Evolutionary conservation across 2,888 invertebrate species (phyloP).

Genomic region (Calameuta idolon): DNA sequence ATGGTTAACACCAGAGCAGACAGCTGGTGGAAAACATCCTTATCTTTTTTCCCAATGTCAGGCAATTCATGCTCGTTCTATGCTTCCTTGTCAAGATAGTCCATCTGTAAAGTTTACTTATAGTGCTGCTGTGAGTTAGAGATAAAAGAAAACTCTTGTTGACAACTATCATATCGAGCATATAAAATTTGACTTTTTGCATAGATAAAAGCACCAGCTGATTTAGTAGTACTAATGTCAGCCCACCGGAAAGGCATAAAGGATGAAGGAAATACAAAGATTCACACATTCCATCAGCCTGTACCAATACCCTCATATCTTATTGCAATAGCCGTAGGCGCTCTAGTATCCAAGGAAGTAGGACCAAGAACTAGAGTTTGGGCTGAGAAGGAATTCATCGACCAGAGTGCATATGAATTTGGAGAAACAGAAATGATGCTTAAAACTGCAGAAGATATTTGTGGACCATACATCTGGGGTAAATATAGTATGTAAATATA

Average conservation of each 20-base stretch:
- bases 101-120: slow-evolving; percentile 91
- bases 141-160: background rate
- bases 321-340: slow-evolving; percentile 89
- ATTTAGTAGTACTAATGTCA: slow-evolving; percentile 89
- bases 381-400: slow-evolving; percentile 88
- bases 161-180: background rate
- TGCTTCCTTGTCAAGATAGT: slow-evolving; percentile 93
- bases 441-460: slow-evolving; percentile 82
- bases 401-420: slow-evolving; percentile 89
- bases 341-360: slow-evolving; percentile 78
- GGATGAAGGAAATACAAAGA: slow-evolving; percentile 65
- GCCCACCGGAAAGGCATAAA: slow-evolving; percentile 74
- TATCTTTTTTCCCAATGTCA: slow-evolving; percentile 89
- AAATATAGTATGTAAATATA: slow-evolving; percentile 2
- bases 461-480: slow-evolving; percentile 93
- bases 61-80: slow-evolving; percentile 89
- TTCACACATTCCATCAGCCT: slow-evolving; percentile 77
- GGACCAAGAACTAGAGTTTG: slow-evolving; percentile 89
- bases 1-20: slow-evolving; percentile 90
- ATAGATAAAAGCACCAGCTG: slow-evolving; percentile 78
- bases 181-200: background rate
- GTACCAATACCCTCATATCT: slow-evolving; percentile 91
- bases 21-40: slow-evolving; percentile 86
- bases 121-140: slow-evolving; percentile 71
- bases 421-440: slow-evolving; percentile 87